Percentiles rank a stretch among this genome's conserved stretches.
Evolutionary conservation across 2,797 vertebrate genomes (phyloP).

Genomic region (Stomatorhinus walkeri): DNA sequence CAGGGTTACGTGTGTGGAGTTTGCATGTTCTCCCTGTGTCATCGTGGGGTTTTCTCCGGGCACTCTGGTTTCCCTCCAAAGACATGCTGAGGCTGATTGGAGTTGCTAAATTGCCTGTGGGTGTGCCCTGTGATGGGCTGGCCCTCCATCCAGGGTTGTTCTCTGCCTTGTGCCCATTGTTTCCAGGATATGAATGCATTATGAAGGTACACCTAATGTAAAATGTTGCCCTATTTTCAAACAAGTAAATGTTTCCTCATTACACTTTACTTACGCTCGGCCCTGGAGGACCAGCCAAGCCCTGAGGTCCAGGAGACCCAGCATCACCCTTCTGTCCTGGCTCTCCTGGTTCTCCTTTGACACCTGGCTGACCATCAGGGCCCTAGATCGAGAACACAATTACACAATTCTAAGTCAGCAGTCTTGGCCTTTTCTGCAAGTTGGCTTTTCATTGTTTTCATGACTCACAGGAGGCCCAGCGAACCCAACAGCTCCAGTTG

Average conservation of each 20-base stretch:
- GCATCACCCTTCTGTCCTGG: slow-evolving; percentile 97
- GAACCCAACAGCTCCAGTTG: slow-evolving; percentile 91
- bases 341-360: slow-evolving; percentile 94
- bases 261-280: slow-evolving; percentile 68
- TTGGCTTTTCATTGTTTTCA: neutral
- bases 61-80: too few species aligned
- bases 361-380: slow-evolving; percentile 92
- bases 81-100: too few species aligned
- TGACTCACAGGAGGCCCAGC: slow-evolving; percentile 80
- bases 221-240: neutral
- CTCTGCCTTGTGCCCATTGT: too few species aligned
- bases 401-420: neutral
- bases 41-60: too few species aligned
- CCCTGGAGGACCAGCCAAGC: slow-evolving; percentile 85
- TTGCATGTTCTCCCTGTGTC: too few species aligned
- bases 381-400: slow-evolving; percentile 58
- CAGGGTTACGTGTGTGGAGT: too few species aligned
- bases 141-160: too few species aligned
- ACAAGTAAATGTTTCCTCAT: neutral
- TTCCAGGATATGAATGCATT: neutral
- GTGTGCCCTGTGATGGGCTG: too few species aligned
- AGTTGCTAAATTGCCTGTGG: too few species aligned
- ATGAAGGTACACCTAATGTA: neutral
- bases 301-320: slow-evolving; percentile 92
- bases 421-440: neutral